A percentile compares a stretch with the other conserved stretches of the same genome.
Conservation (phyloP, 2,113 vertebrate genomes). For the Zosterops borbonicus region DNA sequence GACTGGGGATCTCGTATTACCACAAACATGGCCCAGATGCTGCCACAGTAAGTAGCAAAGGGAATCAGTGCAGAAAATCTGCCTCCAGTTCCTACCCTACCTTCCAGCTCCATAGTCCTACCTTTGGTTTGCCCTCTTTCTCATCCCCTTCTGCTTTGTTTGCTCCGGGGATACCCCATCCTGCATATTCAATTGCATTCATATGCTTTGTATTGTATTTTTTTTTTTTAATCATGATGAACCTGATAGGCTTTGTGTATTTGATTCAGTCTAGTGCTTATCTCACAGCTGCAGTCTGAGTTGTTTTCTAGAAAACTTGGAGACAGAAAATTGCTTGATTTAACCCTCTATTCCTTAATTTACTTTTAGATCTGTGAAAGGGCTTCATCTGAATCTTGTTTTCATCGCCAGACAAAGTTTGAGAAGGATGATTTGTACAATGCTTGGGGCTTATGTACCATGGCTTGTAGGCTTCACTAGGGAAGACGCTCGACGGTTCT, state of each 20-base stretch:
- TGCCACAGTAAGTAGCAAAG: slow-evolving; percentile 79
- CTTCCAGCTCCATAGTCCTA: neutral
- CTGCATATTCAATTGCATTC: neutral
- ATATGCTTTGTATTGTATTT: neutral
- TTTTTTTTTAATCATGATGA: neutral
- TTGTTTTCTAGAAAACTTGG: neutral
- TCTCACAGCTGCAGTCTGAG: neutral
- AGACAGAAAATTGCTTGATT: neutral
- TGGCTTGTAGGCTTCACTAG: slow-evolving; percentile 82
- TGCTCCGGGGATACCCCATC: neutral
- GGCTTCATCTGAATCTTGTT: slow-evolving; percentile 82
- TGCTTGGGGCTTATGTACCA: slow-evolving; percentile 83
- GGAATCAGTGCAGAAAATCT: neutral
- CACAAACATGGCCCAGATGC: slow-evolving; percentile 86
- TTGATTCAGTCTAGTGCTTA: neutral
- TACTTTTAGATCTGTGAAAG: slow-evolving; percentile 78
- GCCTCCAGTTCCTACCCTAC: neutral
- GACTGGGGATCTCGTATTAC: slow-evolving; percentile 86
- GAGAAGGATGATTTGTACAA: slow-evolving; percentile 53
- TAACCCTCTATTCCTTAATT: neutral
- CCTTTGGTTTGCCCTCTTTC: neutral
- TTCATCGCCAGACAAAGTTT: neutral
- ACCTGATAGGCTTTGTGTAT: neutral
- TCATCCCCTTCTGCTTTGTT: neutral
- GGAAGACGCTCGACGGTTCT: slow-evolving; percentile 78